Conservation (phyloP, 2,113 vertebrate species). For the Brachypodius melanocephalos region DNA sequence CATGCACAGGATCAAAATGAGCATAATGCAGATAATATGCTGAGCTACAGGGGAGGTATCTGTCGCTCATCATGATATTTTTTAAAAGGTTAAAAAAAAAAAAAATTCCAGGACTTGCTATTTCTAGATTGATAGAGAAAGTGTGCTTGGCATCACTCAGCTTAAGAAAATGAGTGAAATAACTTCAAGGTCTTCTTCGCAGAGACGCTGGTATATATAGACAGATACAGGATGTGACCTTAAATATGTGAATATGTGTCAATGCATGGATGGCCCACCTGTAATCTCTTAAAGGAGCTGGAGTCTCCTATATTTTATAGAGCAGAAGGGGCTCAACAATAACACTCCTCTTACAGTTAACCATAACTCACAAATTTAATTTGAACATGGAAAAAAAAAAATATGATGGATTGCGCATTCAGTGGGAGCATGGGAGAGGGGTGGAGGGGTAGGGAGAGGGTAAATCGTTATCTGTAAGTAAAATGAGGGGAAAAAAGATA, state of each 20-base stretch:
- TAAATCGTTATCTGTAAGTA: not conserved
- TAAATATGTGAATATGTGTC: not conserved
- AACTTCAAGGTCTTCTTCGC: not conserved
- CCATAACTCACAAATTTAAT: not conserved
- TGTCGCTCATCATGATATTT: not conserved
- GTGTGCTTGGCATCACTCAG: not conserved
- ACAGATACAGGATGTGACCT: no score
- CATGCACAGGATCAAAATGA: not conserved
- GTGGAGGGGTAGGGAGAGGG: not conserved
- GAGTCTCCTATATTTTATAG: not conserved
- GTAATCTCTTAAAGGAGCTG: not conserved
- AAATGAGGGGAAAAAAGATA: not conserved
- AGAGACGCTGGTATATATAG: not conserved
- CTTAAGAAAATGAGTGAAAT: not conserved
- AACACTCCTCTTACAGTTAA: not conserved
- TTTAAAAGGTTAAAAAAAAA: not conserved
- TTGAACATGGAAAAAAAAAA: not conserved
- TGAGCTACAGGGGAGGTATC: not conserved
- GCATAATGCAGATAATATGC: not conserved
- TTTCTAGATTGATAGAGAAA: not conserved
- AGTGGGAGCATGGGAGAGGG: not conserved
- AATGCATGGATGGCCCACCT: not conserved
- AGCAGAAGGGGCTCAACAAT: not conserved
- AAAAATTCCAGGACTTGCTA: not conserved
- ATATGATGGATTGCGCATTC: not conserved